Percentiles rank a stretch among this genome's conserved stretches.
phyloP scores from a whole-genome alignment of 2,113 vertebrate genomes.

The Cebus imitator region DNA sequence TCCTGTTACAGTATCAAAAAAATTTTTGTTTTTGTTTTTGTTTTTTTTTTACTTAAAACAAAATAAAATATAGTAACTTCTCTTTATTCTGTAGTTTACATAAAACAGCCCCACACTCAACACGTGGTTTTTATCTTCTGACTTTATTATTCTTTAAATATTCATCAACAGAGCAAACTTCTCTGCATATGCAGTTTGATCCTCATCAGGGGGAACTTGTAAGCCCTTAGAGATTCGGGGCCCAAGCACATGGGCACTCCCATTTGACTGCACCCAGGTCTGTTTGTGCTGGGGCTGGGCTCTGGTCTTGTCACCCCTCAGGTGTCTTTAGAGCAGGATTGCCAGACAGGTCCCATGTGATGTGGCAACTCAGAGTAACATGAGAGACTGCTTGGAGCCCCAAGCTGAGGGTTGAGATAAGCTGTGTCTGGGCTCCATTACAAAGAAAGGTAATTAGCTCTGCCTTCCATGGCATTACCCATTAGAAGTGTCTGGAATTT shows the following conservation, averaged over 20 bases:
- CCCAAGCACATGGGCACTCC: not conserved
- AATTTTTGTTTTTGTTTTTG: too few relatives aligned
- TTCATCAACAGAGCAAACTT: not conserved
- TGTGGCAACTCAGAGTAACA: not conserved
- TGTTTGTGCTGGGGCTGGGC: not conserved
- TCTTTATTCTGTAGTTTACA: not conserved
- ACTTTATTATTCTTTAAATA: not conserved
- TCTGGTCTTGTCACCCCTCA: not conserved
- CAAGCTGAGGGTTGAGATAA: not conserved
- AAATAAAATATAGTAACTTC: not conserved
- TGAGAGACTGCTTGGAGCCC: not conserved
- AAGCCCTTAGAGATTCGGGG: not conserved
- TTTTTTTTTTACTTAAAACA: not conserved
- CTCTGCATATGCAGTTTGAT: not conserved
- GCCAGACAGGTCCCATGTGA: not conserved
- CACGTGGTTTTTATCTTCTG: not conserved
- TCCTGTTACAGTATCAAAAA: not conserved
- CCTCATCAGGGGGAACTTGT: rapidly evolving
- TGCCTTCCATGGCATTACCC: not conserved
- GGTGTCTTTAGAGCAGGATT: not conserved
- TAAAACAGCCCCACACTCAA: not conserved
- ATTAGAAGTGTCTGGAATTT: not conserved
- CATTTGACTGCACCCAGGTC: not conserved
- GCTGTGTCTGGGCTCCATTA: not conserved
- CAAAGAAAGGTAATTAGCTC: not conserved